These are phyloP conservation scores for Scortum barcoo DNA, from an alignment of 2,113 vertebrate species.

Conservation along the genomic window DNA sequence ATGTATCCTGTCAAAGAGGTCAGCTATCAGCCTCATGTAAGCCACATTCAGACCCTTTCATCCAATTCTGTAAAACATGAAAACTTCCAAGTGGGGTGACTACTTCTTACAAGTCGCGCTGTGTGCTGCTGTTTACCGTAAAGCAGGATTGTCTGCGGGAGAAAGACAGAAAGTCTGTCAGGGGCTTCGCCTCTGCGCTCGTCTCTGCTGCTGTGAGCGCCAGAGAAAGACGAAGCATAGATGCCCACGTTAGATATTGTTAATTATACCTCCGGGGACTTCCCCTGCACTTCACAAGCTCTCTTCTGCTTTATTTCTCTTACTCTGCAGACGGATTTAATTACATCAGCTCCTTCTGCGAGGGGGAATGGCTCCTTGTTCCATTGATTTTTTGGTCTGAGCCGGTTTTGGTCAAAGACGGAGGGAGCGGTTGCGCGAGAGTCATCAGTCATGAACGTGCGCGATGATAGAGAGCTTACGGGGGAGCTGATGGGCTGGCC, in stretches of 20 bases:
- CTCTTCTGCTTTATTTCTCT: constrained; percentile 59
- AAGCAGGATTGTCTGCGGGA: constrained; percentile 29
- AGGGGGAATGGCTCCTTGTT: constrained; percentile 12
- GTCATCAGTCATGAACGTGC: constrained; percentile 17
- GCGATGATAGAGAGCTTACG: constrained; percentile 32
- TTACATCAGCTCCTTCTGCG: constrained; percentile 64
- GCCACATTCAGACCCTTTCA: background rate
- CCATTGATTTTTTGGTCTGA: constrained; percentile 59
- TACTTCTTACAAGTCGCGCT: background rate
- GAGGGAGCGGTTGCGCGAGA: constrained; percentile 15
- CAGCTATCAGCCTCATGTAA: background rate
- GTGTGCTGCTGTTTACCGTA: constrained; percentile 22
- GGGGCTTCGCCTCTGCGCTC: constrained; percentile 35
- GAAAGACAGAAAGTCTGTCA: constrained; percentile 27
- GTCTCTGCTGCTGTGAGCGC: constrained; percentile 36
- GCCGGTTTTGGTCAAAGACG: constrained; percentile 59
- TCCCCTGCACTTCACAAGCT: constrained; percentile 58
- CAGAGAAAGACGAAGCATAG: constrained; percentile 28
- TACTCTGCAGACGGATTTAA: constrained; percentile 63
- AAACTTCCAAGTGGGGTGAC: background rate
- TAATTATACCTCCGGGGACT: constrained; percentile 78
- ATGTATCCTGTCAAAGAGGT: background rate
- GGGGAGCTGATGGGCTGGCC: constrained; percentile 36
- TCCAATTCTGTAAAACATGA: background rate
- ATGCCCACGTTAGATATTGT: constrained; percentile 65